phyloP scores from a whole-genome alignment of 2,888 invertebrate species.

The Nesidiocoris tenuis region DNA sequence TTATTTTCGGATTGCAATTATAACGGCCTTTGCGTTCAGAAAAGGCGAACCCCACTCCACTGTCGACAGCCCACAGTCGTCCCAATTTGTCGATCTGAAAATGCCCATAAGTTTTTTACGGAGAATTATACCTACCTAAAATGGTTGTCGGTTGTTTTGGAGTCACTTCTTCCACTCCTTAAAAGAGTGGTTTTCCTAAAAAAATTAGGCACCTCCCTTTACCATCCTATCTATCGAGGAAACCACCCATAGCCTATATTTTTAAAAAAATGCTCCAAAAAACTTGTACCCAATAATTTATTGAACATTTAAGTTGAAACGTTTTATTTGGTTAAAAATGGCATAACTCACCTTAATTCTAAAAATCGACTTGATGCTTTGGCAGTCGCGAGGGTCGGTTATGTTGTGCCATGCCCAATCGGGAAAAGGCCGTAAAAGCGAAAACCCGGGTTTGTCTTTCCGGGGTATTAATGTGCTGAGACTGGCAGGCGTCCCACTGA shows the following conservation, averaged over 20 bases:
- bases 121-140: too few relatives aligned
- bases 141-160: too few relatives aligned
- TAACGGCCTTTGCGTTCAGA: slow-evolving; percentile 19
- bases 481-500: slow-evolving; percentile 40
- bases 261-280: too few relatives aligned
- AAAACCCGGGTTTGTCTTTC: slow-evolving; percentile 18
- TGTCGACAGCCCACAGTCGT: slow-evolving; percentile 43
- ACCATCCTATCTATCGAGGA: too few relatives aligned
- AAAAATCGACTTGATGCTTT: slow-evolving; percentile 39
- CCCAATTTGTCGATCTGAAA: slow-evolving; percentile 45
- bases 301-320: too few relatives aligned
- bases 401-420: slow-evolving; percentile 39
- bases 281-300: too few relatives aligned
- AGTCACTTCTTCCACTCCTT: too few relatives aligned
- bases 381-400: slow-evolving; percentile 34
- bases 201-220: too few relatives aligned
- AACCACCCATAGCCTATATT: too few relatives aligned
- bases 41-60: slow-evolving; percentile 38
- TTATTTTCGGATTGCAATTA: slow-evolving; percentile 43
- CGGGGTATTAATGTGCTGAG: slow-evolving; percentile 31
- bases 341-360: slow-evolving; percentile 42
- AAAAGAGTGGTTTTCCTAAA: too few relatives aligned
- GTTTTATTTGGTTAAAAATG: too few relatives aligned
- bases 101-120: too few relatives aligned
- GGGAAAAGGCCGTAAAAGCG: slow-evolving; percentile 40